Conservation (phyloP, 30 jellyfish, hydroid and myxozoan genomes). For the Sanderia malayensis region DNA sequence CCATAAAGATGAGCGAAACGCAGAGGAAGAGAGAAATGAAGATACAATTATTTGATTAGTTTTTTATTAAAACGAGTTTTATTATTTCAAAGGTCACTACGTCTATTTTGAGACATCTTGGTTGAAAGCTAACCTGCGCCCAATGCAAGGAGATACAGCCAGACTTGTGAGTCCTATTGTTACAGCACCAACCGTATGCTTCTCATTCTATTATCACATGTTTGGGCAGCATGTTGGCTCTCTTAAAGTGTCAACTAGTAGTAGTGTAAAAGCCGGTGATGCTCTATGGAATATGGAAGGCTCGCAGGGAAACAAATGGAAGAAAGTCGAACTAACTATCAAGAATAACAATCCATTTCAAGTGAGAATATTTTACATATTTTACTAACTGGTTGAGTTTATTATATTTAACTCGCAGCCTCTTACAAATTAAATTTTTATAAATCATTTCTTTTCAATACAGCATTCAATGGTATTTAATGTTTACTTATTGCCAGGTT, state of each 20-base stretch:
- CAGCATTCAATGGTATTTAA: too few relatives aligned
- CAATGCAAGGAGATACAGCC: conserved; percentile 35
- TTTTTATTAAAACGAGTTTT: too few relatives aligned
- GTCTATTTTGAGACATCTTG: conserved; percentile 83
- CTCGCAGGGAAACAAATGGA: conserved; percentile 77
- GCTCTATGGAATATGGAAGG: conserved; percentile 77
- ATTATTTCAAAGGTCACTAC: conserved; percentile 53
- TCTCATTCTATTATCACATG: conserved; percentile 81
- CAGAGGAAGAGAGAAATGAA: too few relatives aligned
- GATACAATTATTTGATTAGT: too few relatives aligned
- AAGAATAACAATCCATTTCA: conserved; percentile 20
- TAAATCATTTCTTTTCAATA: too few relatives aligned
- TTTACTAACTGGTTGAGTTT: too few relatives aligned
- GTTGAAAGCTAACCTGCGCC: conserved; percentile 18
- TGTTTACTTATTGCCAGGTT: conserved; percentile 42
- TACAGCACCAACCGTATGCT: conserved; percentile 50
- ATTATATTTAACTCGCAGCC: too few relatives aligned
- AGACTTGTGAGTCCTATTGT: conserved; percentile 53
- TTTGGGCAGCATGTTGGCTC: conserved; percentile 51
- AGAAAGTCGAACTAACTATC: conserved; percentile 49
- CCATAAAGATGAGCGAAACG: too few relatives aligned
- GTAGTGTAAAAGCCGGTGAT: conserved; percentile 1
- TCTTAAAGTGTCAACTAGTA: conserved; percentile 6
- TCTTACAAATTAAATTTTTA: too few relatives aligned
- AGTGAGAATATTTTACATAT: conserved; percentile 40